A percentile compares a stretch with the other conserved stretches of the same genome.
Conservation (phyloP, 2,113 vertebrate genomes). For the Gymnocephalus cernua region DNA sequence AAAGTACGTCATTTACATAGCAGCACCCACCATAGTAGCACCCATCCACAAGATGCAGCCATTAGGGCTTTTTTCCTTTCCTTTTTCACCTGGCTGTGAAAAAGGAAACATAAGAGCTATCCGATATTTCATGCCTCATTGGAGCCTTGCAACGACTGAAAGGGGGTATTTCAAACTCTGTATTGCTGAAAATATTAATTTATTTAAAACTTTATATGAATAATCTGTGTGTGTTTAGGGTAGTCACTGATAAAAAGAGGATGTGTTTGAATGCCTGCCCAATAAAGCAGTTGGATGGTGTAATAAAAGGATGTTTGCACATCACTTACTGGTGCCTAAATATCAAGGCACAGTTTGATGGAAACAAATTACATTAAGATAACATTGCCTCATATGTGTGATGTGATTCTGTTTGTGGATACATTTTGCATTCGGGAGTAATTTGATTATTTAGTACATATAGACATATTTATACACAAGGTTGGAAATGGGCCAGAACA, state of each 20-base stretch:
- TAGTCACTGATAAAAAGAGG: slow-evolving; percentile 14
- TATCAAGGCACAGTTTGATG: background rate
- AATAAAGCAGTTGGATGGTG: background rate
- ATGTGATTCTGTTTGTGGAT: background rate
- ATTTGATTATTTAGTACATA: background rate
- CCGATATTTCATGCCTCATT: slow-evolving; percentile 51
- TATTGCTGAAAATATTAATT: slow-evolving; percentile 30
- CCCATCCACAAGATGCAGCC: slow-evolving; percentile 32
- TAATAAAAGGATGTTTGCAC: slow-evolving; percentile 15
- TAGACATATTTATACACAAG: background rate
- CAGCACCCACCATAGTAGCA: too few relatives aligned
- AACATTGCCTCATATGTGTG: background rate
- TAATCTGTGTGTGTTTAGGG: slow-evolving; percentile 46
- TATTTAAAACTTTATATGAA: slow-evolving; percentile 49
- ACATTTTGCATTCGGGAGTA: too few relatives aligned
- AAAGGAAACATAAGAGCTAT: background rate
- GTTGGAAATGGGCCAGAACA: background rate
- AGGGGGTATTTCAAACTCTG: slow-evolving; percentile 25
- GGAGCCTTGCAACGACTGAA: slow-evolving; percentile 27
- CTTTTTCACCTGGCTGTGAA: too few relatives aligned
- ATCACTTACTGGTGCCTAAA: background rate
- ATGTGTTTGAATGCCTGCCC: slow-evolving; percentile 13
- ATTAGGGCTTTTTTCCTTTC: too few relatives aligned
- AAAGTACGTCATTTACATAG: slow-evolving; percentile 74
- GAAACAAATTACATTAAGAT: background rate